phyloP scores from a whole-genome alignment of 2,113 vertebrate genomes.

The Eulemur rufifrons region DNA sequence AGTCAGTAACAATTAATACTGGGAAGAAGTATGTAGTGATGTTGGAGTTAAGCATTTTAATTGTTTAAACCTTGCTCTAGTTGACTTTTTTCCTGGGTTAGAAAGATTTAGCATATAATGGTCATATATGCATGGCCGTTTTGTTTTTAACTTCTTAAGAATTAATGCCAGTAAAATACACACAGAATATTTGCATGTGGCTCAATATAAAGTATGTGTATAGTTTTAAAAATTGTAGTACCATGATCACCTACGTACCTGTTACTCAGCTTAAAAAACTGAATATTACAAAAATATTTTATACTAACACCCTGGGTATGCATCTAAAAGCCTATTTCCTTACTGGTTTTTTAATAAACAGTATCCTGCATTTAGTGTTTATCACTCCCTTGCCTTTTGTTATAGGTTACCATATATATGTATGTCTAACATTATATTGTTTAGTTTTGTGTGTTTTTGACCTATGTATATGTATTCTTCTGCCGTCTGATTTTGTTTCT shows the following conservation, averaged over 20 bases:
- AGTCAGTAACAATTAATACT: neutral
- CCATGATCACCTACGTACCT: neutral
- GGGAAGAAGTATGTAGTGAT: neutral
- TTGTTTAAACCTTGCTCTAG: neutral
- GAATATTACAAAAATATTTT: neutral
- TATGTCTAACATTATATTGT: neutral
- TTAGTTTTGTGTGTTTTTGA: neutral
- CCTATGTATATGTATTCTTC: neutral
- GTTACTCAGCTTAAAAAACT: neutral
- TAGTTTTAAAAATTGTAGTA: neutral
- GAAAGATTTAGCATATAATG: neutral
- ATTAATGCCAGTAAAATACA: neutral
- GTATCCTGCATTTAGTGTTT: neutral
- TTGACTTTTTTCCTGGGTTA: neutral
- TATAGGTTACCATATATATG: neutral
- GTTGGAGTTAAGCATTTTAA: neutral
- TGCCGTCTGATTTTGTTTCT: neutral
- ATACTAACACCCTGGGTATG: neutral
- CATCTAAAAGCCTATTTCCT: neutral
- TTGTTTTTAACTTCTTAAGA: neutral
- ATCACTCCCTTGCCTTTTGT: neutral
- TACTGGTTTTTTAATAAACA: neutral
- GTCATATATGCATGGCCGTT: neutral
- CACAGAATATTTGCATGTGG: neutral
- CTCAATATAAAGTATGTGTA: neutral